Evolutionary conservation across 1,140 invertebrate genomes (phyloP).

Genomic region (Dufourea novaeangliae): DNA sequence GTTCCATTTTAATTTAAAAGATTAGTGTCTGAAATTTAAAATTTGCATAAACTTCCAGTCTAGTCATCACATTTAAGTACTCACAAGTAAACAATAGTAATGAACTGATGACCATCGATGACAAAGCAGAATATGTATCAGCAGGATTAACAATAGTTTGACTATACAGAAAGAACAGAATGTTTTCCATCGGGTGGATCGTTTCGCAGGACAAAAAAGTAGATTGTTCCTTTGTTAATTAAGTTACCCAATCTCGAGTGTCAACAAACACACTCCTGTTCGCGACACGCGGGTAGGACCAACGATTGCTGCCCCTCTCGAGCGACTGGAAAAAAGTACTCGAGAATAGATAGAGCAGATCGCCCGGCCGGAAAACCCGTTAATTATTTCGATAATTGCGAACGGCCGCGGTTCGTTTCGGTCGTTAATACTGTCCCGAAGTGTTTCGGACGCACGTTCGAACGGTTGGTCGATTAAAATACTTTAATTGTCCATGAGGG

Average conservation of each 20-base stretch:
- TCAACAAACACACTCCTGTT: background rate
- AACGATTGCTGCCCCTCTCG: background rate
- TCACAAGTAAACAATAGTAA: too few relatives aligned
- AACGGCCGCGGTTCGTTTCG: conserved; percentile 17
- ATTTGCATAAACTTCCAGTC: too few relatives aligned
- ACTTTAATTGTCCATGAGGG: conserved; percentile 43
- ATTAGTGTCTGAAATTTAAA: too few relatives aligned
- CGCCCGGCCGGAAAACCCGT: background rate
- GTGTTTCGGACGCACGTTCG: conserved; percentile 28
- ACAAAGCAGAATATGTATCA: too few relatives aligned
- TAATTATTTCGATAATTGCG: conserved; percentile 41
- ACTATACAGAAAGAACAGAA: too few relatives aligned
- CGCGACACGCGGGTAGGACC: background rate
- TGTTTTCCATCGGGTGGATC: background rate
- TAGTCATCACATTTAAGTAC: too few relatives aligned
- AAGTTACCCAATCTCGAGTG: background rate
- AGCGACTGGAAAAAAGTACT: background rate
- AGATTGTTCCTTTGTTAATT: background rate
- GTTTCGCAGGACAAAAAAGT: background rate
- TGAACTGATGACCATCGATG: too few relatives aligned
- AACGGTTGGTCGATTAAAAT: conserved; percentile 38
- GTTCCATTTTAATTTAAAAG: too few relatives aligned
- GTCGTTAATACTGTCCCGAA: conserved; percentile 24
- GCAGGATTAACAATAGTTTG: background rate
- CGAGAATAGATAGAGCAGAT: background rate